Percentiles rank a stretch among this genome's conserved stretches.
These are phyloP conservation scores for Cistogaster globosa DNA, from an alignment of 2,888 invertebrate genomes.

Conservation along the genomic window DNA sequence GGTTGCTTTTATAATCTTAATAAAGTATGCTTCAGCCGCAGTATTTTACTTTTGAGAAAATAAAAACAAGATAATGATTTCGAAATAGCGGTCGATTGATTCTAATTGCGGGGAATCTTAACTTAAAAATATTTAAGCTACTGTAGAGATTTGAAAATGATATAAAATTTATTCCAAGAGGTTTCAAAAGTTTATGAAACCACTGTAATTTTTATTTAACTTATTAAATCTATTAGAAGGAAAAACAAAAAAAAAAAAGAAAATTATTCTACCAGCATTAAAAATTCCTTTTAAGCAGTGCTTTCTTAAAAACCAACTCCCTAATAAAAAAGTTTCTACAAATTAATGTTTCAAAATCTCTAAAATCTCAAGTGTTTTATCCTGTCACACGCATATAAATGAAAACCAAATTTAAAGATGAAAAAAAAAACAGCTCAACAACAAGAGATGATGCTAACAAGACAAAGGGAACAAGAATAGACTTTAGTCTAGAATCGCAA, in stretches of 20 bases:
- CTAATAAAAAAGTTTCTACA: slow-evolving; percentile 1
- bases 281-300: slow-evolving; percentile 16
- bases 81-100: no score
- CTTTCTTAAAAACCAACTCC: background rate
- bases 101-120: no score
- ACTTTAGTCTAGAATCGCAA: slow-evolving; percentile 31
- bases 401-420: slow-evolving; percentile 40
- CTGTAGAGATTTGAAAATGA: no score
- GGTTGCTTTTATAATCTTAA: no score
- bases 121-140: no score
- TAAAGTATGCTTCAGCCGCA: no score
- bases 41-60: no score
- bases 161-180: no score
- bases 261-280: slow-evolving; percentile 5
- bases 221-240: no score
- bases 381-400: slow-evolving; percentile 80
- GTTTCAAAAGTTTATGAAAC: no score
- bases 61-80: no score
- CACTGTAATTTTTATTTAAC: no score
- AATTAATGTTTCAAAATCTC: slow-evolving; percentile 68
- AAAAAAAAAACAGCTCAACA: background rate
- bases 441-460: background rate
- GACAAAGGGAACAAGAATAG: background rate
- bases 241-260: slow-evolving; percentile 2
- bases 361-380: slow-evolving; percentile 76